Conservation (phyloP, 2,888 invertebrate species). For the Metacarcinus magister region DNA sequence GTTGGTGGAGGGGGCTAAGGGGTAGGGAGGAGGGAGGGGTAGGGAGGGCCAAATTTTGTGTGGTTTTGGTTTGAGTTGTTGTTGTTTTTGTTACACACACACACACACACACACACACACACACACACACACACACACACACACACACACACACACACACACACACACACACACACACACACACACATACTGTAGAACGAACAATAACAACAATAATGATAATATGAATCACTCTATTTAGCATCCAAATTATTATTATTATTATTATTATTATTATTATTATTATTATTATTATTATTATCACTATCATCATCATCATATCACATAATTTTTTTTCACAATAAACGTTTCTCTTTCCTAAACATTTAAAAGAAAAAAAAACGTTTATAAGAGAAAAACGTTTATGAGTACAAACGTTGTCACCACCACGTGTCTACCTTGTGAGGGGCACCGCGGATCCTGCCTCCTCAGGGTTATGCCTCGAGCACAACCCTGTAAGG, state of each 20-base stretch:
- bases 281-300: background rate
- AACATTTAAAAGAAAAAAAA: too few species aligned
- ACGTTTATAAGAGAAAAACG: too few species aligned
- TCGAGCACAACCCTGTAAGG: background rate
- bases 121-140: conserved; percentile 47
- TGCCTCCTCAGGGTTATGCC: background rate
- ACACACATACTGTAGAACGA: background rate
- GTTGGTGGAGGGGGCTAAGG: background rate
- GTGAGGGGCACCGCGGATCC: background rate
- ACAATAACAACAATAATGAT: background rate
- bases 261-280: background rate
- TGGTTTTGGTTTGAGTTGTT: background rate
- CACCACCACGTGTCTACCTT: too few species aligned
- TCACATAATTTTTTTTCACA: too few species aligned
- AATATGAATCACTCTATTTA: background rate
- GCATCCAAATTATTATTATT: too few species aligned
- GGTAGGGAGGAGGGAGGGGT: background rate
- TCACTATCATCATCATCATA: too few species aligned
- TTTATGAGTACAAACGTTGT: too few species aligned
- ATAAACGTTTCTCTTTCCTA: too few species aligned
- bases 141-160: conserved; percentile 43
- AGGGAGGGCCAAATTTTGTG: background rate
- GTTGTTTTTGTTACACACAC: background rate
- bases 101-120: background rate
- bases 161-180: background rate